Conservation (phyloP, 2,113 vertebrate genomes). For the Scatophagus argus region DNA sequence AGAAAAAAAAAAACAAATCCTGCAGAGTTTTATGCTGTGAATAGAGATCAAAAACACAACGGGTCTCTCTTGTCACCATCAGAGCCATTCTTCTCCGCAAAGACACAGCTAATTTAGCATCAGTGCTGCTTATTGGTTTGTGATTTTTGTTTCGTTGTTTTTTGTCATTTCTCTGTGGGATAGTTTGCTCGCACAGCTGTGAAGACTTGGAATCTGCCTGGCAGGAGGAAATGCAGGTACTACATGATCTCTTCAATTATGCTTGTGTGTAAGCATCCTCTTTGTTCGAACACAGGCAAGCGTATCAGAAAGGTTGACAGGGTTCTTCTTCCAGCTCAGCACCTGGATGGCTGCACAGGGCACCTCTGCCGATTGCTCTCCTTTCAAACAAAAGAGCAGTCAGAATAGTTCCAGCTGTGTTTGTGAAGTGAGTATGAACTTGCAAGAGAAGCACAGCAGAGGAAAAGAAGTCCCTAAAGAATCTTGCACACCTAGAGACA, state of each 20-base stretch:
- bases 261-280: slow-evolving; percentile 66
- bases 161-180: slow-evolving; percentile 71
- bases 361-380: slow-evolving; percentile 54
- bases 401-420: slow-evolving; percentile 63
- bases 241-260: slow-evolving; percentile 74
- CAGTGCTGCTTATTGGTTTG: slow-evolving; percentile 72
- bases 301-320: slow-evolving; percentile 72
- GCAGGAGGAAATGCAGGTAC: slow-evolving; percentile 74
- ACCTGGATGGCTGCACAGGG: slow-evolving; percentile 75
- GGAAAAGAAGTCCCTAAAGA: slow-evolving; percentile 43
- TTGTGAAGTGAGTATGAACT: slow-evolving; percentile 58
- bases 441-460: slow-evolving; percentile 36
- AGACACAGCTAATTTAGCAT: slow-evolving; percentile 77
- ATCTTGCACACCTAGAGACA: slow-evolving; percentile 56
- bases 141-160: slow-evolving; percentile 72
- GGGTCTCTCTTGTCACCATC: slow-evolving; percentile 73
- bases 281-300: slow-evolving; percentile 71
- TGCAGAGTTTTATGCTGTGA: slow-evolving; percentile 57
- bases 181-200: slow-evolving; percentile 76
- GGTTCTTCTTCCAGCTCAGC: slow-evolving; percentile 67
- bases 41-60: slow-evolving; percentile 68
- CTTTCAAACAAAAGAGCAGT: slow-evolving; percentile 65
- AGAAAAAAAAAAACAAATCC: too few relatives aligned
- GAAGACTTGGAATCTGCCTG: slow-evolving; percentile 70
- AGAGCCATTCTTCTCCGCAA: slow-evolving; percentile 78